Percentiles rank a stretch among this genome's conserved stretches.
phyloP scores from a whole-genome alignment of 2,888 invertebrate genomes.

The Lepidocyrtinus sp. region DNA sequence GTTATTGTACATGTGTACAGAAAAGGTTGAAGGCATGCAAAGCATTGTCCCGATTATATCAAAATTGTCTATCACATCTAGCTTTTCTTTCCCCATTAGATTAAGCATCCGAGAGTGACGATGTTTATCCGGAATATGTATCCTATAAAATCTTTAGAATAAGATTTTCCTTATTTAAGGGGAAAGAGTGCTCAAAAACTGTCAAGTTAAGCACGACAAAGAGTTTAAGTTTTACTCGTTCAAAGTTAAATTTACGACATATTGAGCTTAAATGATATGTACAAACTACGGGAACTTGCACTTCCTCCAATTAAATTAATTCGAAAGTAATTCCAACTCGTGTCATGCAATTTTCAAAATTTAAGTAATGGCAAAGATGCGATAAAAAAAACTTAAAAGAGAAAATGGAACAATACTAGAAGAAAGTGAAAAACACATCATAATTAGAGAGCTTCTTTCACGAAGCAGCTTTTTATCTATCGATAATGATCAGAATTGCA shows the following conservation, averaged over 20 bases:
- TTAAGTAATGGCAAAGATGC: background rate
- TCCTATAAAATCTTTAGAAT: background rate
- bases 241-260: background rate
- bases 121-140: conserved; percentile 17
- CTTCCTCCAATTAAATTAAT: background rate
- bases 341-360: background rate
- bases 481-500: conserved; percentile 12
- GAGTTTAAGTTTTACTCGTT: conserved; percentile 1
- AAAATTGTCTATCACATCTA: conserved; percentile 20
- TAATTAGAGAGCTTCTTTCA: background rate
- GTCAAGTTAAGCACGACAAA: conserved; percentile 8
- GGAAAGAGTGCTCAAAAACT: background rate
- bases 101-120: background rate
- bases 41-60: conserved; percentile 52
- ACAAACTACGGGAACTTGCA: background rate
- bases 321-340: background rate
- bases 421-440: conserved; percentile 1
- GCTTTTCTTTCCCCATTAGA: conserved; percentile 21
- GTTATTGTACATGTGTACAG: conserved; percentile 46
- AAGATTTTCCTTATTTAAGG: background rate
- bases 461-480: background rate
- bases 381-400: background rate
- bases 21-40: conserved; percentile 22
- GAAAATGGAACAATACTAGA: conserved; percentile 6
- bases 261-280: background rate